These are phyloP conservation scores for Acholoe squamosa DNA, from an alignment of 2,888 invertebrate species.

Conservation along the genomic window DNA sequence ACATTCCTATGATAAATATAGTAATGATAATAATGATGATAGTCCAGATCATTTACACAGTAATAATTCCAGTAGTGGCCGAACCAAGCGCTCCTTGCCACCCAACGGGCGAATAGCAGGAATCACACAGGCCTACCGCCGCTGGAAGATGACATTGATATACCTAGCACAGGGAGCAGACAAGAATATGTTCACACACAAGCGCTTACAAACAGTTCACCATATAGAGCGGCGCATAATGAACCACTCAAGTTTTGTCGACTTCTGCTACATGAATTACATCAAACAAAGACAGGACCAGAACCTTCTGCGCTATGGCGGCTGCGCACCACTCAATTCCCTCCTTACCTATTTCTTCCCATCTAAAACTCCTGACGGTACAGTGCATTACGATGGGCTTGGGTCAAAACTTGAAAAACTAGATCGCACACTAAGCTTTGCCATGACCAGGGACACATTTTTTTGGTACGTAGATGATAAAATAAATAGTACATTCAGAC, in stretches of 20 bases:
- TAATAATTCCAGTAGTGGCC: not conserved
- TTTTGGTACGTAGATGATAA: conserved; percentile 80
- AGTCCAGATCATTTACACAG: not conserved
- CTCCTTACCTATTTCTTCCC: conserved; percentile 80
- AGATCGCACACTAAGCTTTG: conserved; percentile 76
- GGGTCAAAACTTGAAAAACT: conserved; percentile 76
- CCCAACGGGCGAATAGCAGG: conserved; percentile 7
- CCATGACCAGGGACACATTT: conserved; percentile 77
- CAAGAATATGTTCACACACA: conserved; percentile 78
- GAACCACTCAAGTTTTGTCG: conserved; percentile 73
- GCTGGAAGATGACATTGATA: conserved; percentile 75
- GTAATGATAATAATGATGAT: not conserved
- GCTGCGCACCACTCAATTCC: conserved; percentile 79
- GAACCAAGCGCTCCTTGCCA: not conserved
- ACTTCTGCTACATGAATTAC: conserved; percentile 77
- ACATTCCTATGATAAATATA: too few relatives aligned
- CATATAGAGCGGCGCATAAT: conserved; percentile 76
- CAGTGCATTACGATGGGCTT: conserved; percentile 76
- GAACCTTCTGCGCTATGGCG: conserved; percentile 70
- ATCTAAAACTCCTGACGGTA: conserved; percentile 69
- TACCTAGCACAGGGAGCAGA: conserved; percentile 75
- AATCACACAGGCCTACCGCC: conserved; percentile 66
- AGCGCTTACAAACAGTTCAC: conserved; percentile 75
- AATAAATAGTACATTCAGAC: conserved; percentile 74
- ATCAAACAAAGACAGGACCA: conserved; percentile 61